phyloP scores from a whole-genome alignment of 2,797 vertebrate species.

The Acanthornis magna region DNA sequence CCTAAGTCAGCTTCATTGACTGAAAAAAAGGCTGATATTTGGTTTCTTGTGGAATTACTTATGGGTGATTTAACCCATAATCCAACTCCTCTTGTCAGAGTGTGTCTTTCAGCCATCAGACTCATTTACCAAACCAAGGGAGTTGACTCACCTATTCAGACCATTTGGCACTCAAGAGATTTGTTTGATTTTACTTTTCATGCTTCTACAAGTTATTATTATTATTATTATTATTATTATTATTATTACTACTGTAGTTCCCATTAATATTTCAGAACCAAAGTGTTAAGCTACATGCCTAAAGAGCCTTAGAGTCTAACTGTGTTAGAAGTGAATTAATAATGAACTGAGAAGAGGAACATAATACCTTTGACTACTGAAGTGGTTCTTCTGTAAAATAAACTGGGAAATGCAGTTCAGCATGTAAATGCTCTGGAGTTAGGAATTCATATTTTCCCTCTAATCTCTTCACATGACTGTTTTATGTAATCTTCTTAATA shows the following conservation, averaged over 20 bases:
- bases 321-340: constrained; percentile 19
- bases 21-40: background rate
- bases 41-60: background rate
- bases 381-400: constrained; percentile 39
- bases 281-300: background rate
- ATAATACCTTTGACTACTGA: constrained; percentile 50
- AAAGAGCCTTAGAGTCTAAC: background rate
- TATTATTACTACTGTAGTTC: background rate
- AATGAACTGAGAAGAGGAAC: background rate
- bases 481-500: constrained; percentile 49
- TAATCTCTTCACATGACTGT: constrained; percentile 29
- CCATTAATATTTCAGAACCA: background rate
- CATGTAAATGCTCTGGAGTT: constrained; percentile 8
- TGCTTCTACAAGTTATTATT: background rate
- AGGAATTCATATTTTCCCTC: background rate
- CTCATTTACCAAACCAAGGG: background rate
- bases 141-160: background rate
- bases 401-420: background rate
- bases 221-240: too few species aligned
- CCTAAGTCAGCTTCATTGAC: background rate
- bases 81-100: background rate
- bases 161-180: background rate
- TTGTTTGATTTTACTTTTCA: constrained; percentile 8
- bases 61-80: background rate
- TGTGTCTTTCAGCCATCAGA: background rate